phyloP scores from a whole-genome alignment of 2,797 vertebrate species.

The Carcharodon carcharias region DNA sequence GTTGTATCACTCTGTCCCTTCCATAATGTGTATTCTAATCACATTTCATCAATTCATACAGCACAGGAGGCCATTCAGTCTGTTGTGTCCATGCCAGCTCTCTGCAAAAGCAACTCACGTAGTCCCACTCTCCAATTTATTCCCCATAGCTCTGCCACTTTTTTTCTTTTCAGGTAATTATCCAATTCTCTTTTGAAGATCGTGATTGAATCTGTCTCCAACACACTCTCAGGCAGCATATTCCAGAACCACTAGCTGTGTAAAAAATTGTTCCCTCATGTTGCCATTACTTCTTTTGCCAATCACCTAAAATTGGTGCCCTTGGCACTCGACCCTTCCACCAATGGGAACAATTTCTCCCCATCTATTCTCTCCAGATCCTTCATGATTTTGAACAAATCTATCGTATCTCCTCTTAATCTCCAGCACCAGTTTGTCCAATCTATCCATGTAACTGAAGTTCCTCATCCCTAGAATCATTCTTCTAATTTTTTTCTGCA shows the following conservation, averaged over 20 bases:
- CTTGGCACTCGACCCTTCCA: not conserved
- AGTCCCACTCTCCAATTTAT: not conserved
- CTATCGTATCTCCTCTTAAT: not conserved
- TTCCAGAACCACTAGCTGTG: too few relatives aligned
- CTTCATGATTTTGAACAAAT: too few relatives aligned
- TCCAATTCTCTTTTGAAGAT: not conserved
- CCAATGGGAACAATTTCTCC: not conserved
- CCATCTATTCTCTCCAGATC: too few relatives aligned
- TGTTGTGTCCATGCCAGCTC: not conserved
- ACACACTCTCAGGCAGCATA: too few relatives aligned
- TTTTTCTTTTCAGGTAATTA: too few relatives aligned
- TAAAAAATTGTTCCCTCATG: not conserved
- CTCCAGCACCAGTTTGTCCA: not conserved
- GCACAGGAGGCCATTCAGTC: not conserved
- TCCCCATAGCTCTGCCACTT: too few relatives aligned
- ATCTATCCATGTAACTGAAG: not conserved
- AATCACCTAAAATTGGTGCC: not conserved
- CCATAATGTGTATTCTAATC: not conserved
- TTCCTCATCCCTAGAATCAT: not conserved
- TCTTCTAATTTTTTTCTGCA: not conserved
- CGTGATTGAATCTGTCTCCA: not conserved
- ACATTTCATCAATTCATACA: not conserved
- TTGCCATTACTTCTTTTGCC: too few relatives aligned
- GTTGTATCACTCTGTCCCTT: not conserved
- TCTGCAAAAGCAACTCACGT: not conserved